Base-by-base conservation (phyloP, 2,113 vertebrate species). In the Rana temporaria region DNA sequence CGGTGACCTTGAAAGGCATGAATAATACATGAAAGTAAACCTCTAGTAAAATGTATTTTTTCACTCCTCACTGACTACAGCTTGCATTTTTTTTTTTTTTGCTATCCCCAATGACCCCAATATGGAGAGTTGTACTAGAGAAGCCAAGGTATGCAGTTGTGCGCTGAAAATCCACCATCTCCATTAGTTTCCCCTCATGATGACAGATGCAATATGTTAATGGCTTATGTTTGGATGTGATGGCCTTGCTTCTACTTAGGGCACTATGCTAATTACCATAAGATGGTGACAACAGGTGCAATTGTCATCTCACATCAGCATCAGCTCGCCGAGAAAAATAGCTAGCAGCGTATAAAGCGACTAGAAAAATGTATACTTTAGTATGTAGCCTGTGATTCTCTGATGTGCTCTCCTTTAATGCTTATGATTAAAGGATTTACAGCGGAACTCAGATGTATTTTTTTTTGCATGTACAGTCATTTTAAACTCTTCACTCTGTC, bases 21-120 rank as follows among this genome's bases (percentile, higher is more conserved):
- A 91, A 94, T 94, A 94, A 95, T 94, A 94, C 93, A 94, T 95
- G 93, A 93, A 93, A 94, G 93, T 92, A 94, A 94, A 94, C 93
- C 93, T 91, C 89, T 90, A 91, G 92, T 93, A 94, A 94, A 95
- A 95, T 93, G 91, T 91, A 92, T 93, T 94, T 91, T 93, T 94
- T 93, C 92, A 93, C 94, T 94, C 93, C 92, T 93, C 91, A 93
- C 93, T 94, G 91, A 90, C 90, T 93, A 86, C 93, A 93, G 90
- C 89, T 89, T 89, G 89, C 55, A 85, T 90, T 92, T 91, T 89
- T 90, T 89, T 85, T 68, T 48, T 73, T 74, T 74, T 77, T 87
- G 88, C 86, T 89, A 88, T 93, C 93, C 93, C 93, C 71, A 90
- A 92, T 92, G 93, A 92, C 89, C 91, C 89, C 90, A 91, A 88